These are phyloP conservation scores for Rhysida immarginata DNA, from an alignment of 1,140 invertebrate genomes.

Conservation along the genomic window DNA sequence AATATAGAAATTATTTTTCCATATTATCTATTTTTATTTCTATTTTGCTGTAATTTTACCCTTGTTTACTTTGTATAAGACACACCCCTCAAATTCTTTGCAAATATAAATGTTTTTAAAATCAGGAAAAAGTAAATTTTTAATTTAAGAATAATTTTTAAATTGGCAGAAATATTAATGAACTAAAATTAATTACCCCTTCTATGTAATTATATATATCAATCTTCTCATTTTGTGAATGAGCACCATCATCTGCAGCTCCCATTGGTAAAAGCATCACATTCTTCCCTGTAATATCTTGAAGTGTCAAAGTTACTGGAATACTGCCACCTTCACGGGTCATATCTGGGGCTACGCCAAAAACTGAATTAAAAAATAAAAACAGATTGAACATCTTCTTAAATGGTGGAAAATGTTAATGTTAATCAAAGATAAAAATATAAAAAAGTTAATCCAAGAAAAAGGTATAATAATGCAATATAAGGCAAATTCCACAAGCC, in stretches of 20 bases:
- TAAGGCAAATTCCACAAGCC: no score
- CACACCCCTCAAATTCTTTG: background rate
- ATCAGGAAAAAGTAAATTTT: slow-evolving; percentile 8
- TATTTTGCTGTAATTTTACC: slow-evolving; percentile 2
- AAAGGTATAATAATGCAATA: no score
- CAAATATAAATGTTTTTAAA: background rate
- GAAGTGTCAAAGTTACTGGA: slow-evolving; percentile 79
- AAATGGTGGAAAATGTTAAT: no score
- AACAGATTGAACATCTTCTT: no score
- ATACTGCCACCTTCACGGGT: slow-evolving; percentile 93
- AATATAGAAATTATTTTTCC: slow-evolving; percentile 4
- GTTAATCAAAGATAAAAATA: no score
- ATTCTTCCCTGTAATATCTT: slow-evolving; percentile 80
- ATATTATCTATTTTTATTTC: slow-evolving; percentile 3
- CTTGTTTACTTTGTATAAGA: background rate
- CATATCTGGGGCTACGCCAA: slow-evolving; percentile 81
- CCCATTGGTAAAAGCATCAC: slow-evolving; percentile 84
- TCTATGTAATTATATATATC: slow-evolving; percentile 83
- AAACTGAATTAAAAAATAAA: slow-evolving; percentile 39
- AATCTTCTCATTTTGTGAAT: slow-evolving; percentile 96
- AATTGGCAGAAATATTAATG: background rate
- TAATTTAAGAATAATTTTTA: no score
- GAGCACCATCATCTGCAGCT: slow-evolving; percentile 85
- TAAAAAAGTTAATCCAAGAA: no score
- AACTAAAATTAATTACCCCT: slow-evolving; percentile 45